These are phyloP conservation scores for Peromyscus maniculatus DNA, from an alignment of 2,113 vertebrate genomes.

Conservation along the genomic window DNA sequence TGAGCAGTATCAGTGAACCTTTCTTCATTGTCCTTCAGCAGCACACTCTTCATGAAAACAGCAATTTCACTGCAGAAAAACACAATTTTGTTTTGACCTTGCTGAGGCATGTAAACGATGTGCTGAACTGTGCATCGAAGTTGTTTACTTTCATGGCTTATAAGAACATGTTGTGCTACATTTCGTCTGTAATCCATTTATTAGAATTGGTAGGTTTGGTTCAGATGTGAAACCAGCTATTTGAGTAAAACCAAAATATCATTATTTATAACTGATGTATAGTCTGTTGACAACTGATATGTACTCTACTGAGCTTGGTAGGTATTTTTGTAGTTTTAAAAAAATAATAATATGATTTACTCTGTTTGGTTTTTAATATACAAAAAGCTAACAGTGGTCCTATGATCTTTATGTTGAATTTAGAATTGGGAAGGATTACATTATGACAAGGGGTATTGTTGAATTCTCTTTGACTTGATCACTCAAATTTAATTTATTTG, in stretches of 20 bases:
- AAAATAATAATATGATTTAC: neutral
- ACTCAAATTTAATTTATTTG: neutral
- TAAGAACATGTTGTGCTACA: neutral
- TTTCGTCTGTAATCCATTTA: neutral
- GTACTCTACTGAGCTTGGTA: neutral
- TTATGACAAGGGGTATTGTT: too few species aligned
- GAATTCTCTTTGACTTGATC: neutral
- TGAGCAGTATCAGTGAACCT: neutral
- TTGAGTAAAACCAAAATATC: neutral
- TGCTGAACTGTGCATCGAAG: neutral
- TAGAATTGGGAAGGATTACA: neutral
- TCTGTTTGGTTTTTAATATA: neutral
- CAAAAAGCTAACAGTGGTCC: neutral
- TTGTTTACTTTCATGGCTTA: neutral
- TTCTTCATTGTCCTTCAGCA: neutral
- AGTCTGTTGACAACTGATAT: neutral
- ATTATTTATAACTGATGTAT: neutral
- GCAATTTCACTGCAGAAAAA: neutral
- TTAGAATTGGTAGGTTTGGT: neutral
- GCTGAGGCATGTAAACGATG: neutral
- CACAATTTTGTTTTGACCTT: neutral
- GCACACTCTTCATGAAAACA: neutral
- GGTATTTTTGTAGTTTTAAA: neutral
- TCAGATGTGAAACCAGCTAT: neutral
- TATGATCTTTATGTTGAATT: neutral